These are phyloP conservation scores for Lapara coniferarum DNA, from an alignment of 2,888 invertebrate genomes.

Conservation along the genomic window DNA sequence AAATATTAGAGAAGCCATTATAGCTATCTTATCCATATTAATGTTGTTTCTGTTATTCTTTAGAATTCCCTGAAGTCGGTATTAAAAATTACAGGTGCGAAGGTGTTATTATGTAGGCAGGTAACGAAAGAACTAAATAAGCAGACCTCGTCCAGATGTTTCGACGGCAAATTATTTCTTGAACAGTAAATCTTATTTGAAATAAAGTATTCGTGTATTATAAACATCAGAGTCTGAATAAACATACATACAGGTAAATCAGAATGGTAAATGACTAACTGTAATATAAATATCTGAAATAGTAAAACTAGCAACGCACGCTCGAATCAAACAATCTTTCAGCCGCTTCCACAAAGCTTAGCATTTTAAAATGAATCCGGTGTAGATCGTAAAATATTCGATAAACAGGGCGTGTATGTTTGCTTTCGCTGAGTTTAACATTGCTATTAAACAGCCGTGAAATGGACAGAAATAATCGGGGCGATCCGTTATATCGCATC, in stretches of 20 bases:
- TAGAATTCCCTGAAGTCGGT: constrained; percentile 40
- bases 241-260: constrained; percentile 80
- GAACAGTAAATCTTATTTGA: constrained; percentile 76
- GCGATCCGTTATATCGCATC: constrained; percentile 80
- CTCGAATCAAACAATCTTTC: constrained; percentile 77
- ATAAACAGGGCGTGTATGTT: constrained; percentile 81
- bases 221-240: constrained; percentile 77
- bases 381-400: constrained; percentile 82
- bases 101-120: constrained; percentile 44
- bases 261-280: constrained; percentile 81
- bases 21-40: constrained; percentile 29
- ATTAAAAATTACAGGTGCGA: constrained; percentile 45
- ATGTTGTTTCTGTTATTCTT: constrained; percentile 33
- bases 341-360: constrained; percentile 74
- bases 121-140: constrained; percentile 55
- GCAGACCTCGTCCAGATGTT: constrained; percentile 68
- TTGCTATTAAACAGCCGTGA: constrained; percentile 84
- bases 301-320: constrained; percentile 69
- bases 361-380: constrained; percentile 80
- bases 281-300: constrained; percentile 80
- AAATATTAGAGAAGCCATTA: constrained; percentile 7
- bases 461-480: constrained; percentile 83
- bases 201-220: constrained; percentile 77
- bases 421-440: constrained; percentile 82
- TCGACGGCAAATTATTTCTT: constrained; percentile 70